Evolutionary conservation across 2,797 vertebrate genomes (phyloP).

Genomic region (Setipinna tenuifilis): DNA sequence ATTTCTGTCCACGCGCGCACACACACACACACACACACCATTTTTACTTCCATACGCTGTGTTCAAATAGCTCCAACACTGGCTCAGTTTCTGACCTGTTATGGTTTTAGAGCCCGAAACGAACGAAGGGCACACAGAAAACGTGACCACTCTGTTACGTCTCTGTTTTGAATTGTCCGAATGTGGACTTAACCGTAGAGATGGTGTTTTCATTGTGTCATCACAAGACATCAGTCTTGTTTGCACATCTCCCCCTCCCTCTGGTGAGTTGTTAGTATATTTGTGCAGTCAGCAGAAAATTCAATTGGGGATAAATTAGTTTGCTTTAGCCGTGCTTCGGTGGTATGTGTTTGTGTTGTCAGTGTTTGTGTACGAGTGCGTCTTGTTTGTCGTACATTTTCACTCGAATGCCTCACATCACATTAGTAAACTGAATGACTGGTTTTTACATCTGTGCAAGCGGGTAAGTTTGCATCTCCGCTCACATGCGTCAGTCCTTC

Average conservation of each 20-base stretch:
- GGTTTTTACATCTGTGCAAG: background rate
- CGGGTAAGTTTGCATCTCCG: background rate
- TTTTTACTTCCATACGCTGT: no score
- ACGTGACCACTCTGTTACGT: no score
- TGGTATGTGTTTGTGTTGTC: background rate
- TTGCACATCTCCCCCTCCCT: background rate
- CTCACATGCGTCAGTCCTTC: background rate
- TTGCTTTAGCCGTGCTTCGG: background rate
- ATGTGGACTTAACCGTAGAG: background rate
- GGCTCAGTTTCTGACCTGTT: no score
- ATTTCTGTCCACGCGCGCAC: no score
- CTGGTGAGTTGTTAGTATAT: background rate
- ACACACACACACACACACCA: no score
- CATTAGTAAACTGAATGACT: background rate
- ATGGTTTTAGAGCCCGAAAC: no score
- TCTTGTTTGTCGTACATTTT: background rate
- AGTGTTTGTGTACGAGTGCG: background rate
- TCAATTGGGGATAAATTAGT: background rate
- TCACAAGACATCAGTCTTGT: no score
- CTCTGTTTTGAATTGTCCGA: no score
- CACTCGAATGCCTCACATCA: background rate
- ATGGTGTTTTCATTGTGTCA: slow-evolving; percentile 2
- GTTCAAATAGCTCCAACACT: no score
- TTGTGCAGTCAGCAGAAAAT: background rate
- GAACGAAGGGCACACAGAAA: no score